Evolutionary conservation across 2,888 invertebrate genomes (phyloP).

Genomic region (Melinopterus prodromus): DNA sequence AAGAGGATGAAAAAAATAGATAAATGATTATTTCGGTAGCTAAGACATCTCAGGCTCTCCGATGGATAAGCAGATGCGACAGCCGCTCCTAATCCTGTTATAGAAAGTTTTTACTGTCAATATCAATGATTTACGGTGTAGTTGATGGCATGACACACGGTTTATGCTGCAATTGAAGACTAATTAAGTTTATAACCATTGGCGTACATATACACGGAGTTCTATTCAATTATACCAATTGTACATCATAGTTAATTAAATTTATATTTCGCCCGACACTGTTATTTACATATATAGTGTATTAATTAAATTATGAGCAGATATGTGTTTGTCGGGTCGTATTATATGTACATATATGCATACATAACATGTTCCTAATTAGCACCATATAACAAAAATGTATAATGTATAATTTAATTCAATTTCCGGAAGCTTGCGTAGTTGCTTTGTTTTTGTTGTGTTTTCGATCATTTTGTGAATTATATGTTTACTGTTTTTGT

Average conservation of each 20-base stretch:
- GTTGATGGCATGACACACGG: neutral
- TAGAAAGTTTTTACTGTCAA: conserved; percentile 4
- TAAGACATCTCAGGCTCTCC: neutral
- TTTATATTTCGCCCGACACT: neutral
- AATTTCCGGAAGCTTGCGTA: no score
- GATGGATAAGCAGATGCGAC: neutral
- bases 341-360: no score
- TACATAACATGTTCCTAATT: no score
- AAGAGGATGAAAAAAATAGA: neutral
- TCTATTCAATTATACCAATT: neutral
- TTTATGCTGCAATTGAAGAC: neutral
- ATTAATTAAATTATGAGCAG: no score
- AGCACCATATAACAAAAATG: no score
- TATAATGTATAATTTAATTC: no score
- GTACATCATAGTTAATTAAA: neutral
- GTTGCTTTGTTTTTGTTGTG: no score
- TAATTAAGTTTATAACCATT: neutral
- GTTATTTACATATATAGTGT: neutral
- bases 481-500: no score
- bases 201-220: neutral
- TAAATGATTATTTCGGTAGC: conserved; percentile 4
- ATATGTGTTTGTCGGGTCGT: no score
- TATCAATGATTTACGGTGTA: neutral
- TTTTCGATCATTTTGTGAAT: no score
- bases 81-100: neutral